These are phyloP conservation scores for Corythoichthys intestinalis DNA, from an alignment of 2,113 vertebrate genomes.

Conservation along the genomic window DNA sequence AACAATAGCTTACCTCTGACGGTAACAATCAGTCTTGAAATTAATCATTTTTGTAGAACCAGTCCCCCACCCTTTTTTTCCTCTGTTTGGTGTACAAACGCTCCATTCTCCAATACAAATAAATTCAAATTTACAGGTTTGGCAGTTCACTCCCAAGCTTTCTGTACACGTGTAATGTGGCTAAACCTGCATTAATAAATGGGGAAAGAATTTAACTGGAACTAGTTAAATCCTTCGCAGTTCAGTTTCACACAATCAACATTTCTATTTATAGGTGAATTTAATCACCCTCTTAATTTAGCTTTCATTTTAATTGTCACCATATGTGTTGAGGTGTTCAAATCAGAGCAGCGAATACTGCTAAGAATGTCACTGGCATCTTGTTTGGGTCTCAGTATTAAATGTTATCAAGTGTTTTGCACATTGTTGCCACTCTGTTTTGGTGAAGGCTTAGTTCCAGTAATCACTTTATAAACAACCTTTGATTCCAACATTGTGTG, in stretches of 20 bases:
- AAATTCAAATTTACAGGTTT: slow-evolving; percentile 48
- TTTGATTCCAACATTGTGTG: neutral
- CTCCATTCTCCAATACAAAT: slow-evolving; percentile 38
- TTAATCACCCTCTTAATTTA: slow-evolving; percentile 27
- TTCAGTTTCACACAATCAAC: slow-evolving; percentile 40
- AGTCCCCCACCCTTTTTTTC: neutral
- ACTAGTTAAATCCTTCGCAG: slow-evolving; percentile 32
- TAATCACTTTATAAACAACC: slow-evolving; percentile 8
- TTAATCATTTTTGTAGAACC: neutral
- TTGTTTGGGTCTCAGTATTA: slow-evolving; percentile 18
- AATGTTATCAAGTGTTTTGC: slow-evolving; percentile 20
- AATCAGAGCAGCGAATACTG: slow-evolving; percentile 28
- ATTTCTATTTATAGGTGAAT: slow-evolving; percentile 36
- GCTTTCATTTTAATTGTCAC: slow-evolving; percentile 30
- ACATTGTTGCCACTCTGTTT: slow-evolving; percentile 14
- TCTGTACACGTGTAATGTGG: slow-evolving; percentile 24
- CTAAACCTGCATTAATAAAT: slow-evolving; percentile 43
- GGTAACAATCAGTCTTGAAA: neutral
- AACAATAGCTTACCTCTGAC: neutral
- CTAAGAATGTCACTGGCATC: slow-evolving; percentile 27
- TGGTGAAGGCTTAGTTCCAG: slow-evolving; percentile 15
- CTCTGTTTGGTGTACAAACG: slow-evolving; percentile 29
- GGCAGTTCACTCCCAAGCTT: slow-evolving; percentile 33
- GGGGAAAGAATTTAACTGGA: slow-evolving; percentile 36
- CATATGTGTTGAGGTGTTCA: slow-evolving; percentile 31